Evolutionary conservation across 2,113 vertebrate genomes (phyloP).

Genomic region (Toxotes chatareus): DNA sequence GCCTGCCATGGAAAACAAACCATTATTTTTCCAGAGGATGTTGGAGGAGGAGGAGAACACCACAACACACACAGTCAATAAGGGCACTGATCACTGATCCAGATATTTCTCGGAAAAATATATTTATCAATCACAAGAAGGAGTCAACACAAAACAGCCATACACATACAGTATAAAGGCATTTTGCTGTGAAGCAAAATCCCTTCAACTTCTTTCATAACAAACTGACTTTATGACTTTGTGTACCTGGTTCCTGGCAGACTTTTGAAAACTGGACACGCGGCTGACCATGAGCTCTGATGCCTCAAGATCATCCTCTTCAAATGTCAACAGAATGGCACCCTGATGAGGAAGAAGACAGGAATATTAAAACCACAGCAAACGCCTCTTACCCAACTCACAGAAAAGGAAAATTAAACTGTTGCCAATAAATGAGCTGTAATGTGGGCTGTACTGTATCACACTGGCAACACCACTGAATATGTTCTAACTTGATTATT

Average conservation of each 20-base stretch:
- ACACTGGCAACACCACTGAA: background rate
- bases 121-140: background rate
- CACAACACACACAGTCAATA: background rate
- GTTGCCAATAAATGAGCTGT: slow-evolving; percentile 4
- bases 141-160: background rate
- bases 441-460: background rate
- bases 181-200: background rate
- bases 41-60: background rate
- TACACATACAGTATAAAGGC: background rate
- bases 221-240: background rate
- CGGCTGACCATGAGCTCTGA: slow-evolving; percentile 86
- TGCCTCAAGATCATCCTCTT: slow-evolving; percentile 85
- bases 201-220: background rate
- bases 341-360: slow-evolving; percentile 79
- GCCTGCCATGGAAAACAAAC: background rate
- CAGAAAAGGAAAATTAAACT: background rate
- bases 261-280: slow-evolving; percentile 85
- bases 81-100: background rate
- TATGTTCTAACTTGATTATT: slow-evolving; percentile 11
- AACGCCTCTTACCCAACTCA: background rate
- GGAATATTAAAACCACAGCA: slow-evolving; percentile 16
- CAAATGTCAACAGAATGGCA: slow-evolving; percentile 85
- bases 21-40: background rate
- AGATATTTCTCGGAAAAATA: background rate
- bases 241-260: slow-evolving; percentile 89